Evolutionary conservation across 2,888 invertebrate species (phyloP).

Genomic region (Calameuta filiformis): DNA sequence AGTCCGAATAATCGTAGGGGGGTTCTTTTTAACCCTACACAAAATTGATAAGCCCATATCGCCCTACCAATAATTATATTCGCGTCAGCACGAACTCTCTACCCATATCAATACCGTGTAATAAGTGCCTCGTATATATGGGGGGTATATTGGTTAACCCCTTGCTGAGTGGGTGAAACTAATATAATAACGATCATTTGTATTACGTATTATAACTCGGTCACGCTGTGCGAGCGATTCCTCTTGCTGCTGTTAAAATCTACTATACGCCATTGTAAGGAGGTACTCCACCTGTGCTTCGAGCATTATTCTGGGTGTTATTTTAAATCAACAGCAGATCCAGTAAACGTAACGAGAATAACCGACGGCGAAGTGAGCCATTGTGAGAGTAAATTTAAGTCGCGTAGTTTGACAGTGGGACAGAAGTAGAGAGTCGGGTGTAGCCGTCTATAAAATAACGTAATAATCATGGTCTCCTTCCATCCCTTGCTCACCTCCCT

Average conservation of each 20-base stretch:
- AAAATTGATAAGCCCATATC: neutral
- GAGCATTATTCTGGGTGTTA: neutral
- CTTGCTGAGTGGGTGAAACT: constrained; percentile 28
- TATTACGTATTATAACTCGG: constrained; percentile 16
- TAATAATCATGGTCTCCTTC: constrained; percentile 14
- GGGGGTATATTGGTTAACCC: constrained; percentile 32
- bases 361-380: neutral
- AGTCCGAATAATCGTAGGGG: neutral
- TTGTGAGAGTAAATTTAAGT: neutral
- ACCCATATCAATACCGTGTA: constrained; percentile 12
- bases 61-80: constrained; percentile 1
- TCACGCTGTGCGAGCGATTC: constrained; percentile 13
- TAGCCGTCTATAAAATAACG: neutral
- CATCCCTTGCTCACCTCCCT: neutral
- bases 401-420: neutral
- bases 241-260: constrained; percentile 12
- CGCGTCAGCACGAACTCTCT: neutral
- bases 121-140: constrained; percentile 21
- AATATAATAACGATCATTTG: constrained; percentile 32
- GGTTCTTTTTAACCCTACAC: neutral
- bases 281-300: neutral
- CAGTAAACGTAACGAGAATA: neutral
- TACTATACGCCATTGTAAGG: neutral
- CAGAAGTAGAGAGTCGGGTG: neutral
- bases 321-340: neutral